These are phyloP conservation scores for Brachyalestes nurse DNA, from an alignment of 2,797 vertebrate species.

Conservation along the genomic window DNA sequence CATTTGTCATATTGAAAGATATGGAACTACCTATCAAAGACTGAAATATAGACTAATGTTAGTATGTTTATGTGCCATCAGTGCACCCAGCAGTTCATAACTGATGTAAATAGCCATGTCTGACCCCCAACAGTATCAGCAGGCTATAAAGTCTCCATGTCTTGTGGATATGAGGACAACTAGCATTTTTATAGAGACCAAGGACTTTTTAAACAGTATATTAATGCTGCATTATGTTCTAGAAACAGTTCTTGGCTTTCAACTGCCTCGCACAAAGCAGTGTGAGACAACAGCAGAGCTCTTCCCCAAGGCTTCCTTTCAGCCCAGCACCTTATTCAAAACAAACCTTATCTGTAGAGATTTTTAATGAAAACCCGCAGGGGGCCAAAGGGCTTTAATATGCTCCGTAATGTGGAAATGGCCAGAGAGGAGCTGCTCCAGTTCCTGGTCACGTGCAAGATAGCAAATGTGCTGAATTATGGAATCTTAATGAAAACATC, in stretches of 20 bases:
- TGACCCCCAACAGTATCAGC: no score
- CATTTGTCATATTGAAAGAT: no score
- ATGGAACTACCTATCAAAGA: no score
- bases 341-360: constrained; percentile 61
- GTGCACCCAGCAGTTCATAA: no score
- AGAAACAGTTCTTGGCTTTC: background rate
- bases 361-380: constrained; percentile 61
- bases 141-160: background rate
- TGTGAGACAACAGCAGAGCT: constrained; percentile 1
- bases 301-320: constrained; percentile 43
- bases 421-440: constrained; percentile 38
- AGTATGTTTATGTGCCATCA: no score
- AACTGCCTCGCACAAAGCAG: constrained; percentile 1
- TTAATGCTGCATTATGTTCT: background rate
- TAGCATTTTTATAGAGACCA: background rate
- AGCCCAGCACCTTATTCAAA: constrained; percentile 43
- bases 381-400: constrained; percentile 60
- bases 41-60: no score
- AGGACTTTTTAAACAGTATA: background rate
- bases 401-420: constrained; percentile 53
- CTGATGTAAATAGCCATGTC: no score
- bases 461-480: constrained; percentile 59
- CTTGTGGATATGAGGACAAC: background rate
- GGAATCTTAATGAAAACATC: constrained; percentile 69
- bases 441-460: constrained; percentile 36